Evolutionary conservation across 2,797 vertebrate genomes (phyloP), one percentile per base, ranked within the genome.

Genomic region (Zalophus californianus): DNA sequence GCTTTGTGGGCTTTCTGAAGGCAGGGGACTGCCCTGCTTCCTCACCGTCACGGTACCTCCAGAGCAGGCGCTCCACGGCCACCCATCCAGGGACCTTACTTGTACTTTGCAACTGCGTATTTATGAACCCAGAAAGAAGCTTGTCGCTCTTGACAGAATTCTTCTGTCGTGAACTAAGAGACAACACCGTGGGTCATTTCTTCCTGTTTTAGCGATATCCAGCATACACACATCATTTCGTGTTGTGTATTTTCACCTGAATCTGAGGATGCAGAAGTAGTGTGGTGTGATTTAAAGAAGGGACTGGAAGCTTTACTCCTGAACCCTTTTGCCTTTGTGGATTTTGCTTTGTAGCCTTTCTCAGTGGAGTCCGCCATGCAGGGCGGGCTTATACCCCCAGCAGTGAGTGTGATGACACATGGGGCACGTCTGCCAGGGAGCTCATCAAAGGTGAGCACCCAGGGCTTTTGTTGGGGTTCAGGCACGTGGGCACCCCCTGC

Each of bases 61-160:
- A 1, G 44, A 20, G 27, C n/a, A 15, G 25, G 23, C 8, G 0
- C 14, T 14, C n/a, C 3, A 0, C 0, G 16, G 5, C 38, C n/a
- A 5, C 29, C 38, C 0, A 0, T 32, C 29, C 4, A 10, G 2
- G 20, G 70, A 50, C 38, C 62, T 15, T 12, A 20, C 52, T 41
- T 14, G 23, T 56, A 16, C 60, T 66, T 64, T 50, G 50, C 12
- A 7, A 21, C 14, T 60, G 48, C 18, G 7, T 88, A 0, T 83
- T 90, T n/a, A 0, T 29, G 44, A 92, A 18, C 68, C n/a, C 60
- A 86, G 54, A 62, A 38, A 23, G n/a, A 21, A 66, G 7, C 18
- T 48, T 77, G 7, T 60, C 18, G 18, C 86, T 56, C 16, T 44
- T 48, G 27, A 25, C 27, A n/a, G 56, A 90, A 7, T 66, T 72